Conservation (phyloP, 1,140 invertebrate species). For the Geopemphigus sp. region DNA sequence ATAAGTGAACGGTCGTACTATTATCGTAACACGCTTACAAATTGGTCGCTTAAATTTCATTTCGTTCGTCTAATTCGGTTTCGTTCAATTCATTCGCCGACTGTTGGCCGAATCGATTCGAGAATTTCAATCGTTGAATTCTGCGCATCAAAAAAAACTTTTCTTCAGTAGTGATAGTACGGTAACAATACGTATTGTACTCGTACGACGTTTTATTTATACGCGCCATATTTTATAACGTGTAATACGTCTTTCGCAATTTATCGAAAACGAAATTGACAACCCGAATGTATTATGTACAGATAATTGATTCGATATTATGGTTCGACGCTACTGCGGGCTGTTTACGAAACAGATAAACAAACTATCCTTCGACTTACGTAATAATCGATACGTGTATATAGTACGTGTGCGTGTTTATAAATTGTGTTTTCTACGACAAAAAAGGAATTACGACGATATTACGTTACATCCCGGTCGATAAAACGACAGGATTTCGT, state of each 20-base stretch:
- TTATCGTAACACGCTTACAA: no score
- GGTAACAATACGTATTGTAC: no score
- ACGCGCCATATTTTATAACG: neutral
- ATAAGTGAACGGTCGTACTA: no score
- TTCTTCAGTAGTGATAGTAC: neutral
- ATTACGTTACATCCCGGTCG: no score
- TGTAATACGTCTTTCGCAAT: slow-evolving; percentile 8
- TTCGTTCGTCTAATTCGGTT: no score
- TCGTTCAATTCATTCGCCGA: no score
- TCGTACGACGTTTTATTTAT: slow-evolving; percentile 6
- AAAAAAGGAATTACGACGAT: neutral
- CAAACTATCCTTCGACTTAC: neutral
- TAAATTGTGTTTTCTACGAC: neutral
- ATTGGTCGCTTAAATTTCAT: no score
- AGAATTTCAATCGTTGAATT: no score
- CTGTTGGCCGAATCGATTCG: no score
- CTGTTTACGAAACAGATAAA: neutral
- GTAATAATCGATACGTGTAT: neutral
- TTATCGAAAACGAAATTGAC: slow-evolving; percentile 8
- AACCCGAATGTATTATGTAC: neutral
- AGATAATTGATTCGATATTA: slow-evolving; percentile 10
- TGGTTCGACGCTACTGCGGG: slow-evolving; percentile 12
- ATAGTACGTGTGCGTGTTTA: no score
- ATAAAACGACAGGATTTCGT: no score
- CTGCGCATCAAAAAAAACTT: neutral